phyloP scores from a whole-genome alignment of 2,888 invertebrate species.

The Oithona nana region DNA sequence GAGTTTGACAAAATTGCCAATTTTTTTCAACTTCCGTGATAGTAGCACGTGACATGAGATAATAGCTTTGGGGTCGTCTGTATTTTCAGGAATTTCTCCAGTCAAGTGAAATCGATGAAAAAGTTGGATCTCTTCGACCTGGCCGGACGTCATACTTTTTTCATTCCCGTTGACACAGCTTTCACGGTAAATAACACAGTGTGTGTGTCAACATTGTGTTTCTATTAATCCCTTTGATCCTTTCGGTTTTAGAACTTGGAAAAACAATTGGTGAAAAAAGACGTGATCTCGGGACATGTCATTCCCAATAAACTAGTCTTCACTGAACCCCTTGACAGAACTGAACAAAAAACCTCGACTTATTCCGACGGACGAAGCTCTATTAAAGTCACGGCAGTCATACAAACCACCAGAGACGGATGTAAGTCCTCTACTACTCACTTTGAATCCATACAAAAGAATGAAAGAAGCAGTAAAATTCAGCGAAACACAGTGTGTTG shows the following conservation, averaged over 20 bases:
- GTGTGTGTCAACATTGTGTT: too few species aligned
- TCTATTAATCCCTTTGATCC: too few species aligned
- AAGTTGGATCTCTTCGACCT: slow-evolving; percentile 55
- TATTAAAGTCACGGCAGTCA: slow-evolving; percentile 9
- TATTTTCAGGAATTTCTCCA: slow-evolving; percentile 47
- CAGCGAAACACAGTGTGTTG: too few species aligned
- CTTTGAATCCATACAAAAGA: neutral
- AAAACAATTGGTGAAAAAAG: slow-evolving; percentile 49
- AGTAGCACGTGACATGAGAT: too few species aligned
- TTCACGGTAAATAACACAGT: slow-evolving; percentile 60
- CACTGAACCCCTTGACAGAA: slow-evolving; percentile 51
- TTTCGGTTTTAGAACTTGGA: slow-evolving; percentile 3
- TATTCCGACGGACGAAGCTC: slow-evolving; percentile 42
- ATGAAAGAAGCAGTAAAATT: too few species aligned
- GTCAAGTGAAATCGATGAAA: slow-evolving; percentile 48
- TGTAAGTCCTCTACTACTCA: neutral
- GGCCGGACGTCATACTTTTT: slow-evolving; percentile 64
- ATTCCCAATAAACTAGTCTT: slow-evolving; percentile 70
- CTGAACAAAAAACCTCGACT: slow-evolving; percentile 54
- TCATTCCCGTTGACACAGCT: slow-evolving; percentile 74
- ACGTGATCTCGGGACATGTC: slow-evolving; percentile 74
- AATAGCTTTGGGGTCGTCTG: too few species aligned
- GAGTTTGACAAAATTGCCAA: too few species aligned
- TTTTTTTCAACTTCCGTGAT: too few species aligned
- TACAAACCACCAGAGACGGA: neutral